Evolutionary conservation across 2,888 invertebrate species (phyloP).

Genomic region (Sinopyrophorus schimmeli): DNA sequence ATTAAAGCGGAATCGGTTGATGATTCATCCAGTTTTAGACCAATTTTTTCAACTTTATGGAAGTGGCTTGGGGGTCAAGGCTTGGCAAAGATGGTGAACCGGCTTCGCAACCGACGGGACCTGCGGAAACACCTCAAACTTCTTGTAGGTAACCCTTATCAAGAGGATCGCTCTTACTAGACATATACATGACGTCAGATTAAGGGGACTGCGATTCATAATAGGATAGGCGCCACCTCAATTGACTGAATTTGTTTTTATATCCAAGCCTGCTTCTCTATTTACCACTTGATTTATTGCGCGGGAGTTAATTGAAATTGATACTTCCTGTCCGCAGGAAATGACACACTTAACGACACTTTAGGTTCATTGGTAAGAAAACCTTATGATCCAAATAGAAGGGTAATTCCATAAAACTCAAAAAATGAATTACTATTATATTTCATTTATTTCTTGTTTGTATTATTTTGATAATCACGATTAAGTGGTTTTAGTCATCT

Average conservation of each 20-base stretch:
- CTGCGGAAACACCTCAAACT: too few relatives aligned
- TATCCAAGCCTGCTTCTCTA: conserved; percentile 52
- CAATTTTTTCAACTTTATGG: too few relatives aligned
- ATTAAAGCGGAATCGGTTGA: conserved; percentile 22
- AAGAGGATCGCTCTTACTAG: conserved; percentile 19
- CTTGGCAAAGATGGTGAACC: too few relatives aligned
- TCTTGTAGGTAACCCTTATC: conserved; percentile 18
- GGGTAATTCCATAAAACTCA: too few relatives aligned
- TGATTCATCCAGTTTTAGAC: conserved; percentile 22
- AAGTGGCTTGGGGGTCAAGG: too few relatives aligned
- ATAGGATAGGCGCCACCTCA: conserved; percentile 55
- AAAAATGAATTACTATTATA: too few relatives aligned
- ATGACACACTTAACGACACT: conserved; percentile 26
- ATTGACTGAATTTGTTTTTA: conserved; percentile 53
- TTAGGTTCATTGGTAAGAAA: conserved; percentile 17
- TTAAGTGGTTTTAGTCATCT: too few relatives aligned
- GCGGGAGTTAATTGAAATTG: conserved; percentile 54
- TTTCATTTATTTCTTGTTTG: too few relatives aligned
- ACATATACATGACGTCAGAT: conserved; percentile 41
- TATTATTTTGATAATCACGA: too few relatives aligned
- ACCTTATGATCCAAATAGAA: too few relatives aligned
- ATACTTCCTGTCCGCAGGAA: conserved; percentile 50
- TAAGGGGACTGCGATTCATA: conserved; percentile 43
- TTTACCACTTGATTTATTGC: conserved; percentile 55
- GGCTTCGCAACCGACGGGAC: too few relatives aligned